phyloP scores from a whole-genome alignment of 2,888 invertebrate genomes.

The Drosophila meridionalis region DNA sequence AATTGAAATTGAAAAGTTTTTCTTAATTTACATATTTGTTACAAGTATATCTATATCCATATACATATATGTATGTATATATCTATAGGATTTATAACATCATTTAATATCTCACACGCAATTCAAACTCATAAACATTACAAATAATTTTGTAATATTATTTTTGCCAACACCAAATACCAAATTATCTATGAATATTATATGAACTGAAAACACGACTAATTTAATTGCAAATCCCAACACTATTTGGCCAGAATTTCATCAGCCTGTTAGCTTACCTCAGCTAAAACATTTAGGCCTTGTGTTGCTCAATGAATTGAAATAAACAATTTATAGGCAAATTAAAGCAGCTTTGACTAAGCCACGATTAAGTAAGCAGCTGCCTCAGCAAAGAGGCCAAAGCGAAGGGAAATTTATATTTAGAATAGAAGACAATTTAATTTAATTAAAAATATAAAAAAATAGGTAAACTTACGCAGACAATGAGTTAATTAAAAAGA shows the following conservation, averaged over 20 bases:
- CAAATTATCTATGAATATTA: neutral
- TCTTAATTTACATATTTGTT: neutral
- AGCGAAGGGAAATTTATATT: no score
- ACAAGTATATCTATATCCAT: neutral
- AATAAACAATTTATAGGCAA: conserved; percentile 30
- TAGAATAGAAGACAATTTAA: neutral
- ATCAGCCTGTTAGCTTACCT: neutral
- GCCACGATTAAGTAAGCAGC: neutral
- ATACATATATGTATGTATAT: neutral
- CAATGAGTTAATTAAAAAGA: neutral
- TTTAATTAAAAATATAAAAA: neutral
- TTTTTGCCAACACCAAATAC: neutral
- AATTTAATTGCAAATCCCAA: neutral
- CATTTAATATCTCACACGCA: neutral
- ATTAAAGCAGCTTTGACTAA: conserved; percentile 7
- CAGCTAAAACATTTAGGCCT: neutral
- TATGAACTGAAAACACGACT: neutral
- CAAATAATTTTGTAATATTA: neutral
- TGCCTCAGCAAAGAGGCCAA: no score
- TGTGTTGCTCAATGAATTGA: neutral
- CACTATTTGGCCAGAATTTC: neutral
- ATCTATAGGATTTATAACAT: neutral
- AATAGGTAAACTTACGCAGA: neutral
- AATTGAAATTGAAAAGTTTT: neutral
- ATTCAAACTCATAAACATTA: neutral